phyloP scores from a whole-genome alignment of 1,140 invertebrate species.

The Euglossa dilemma region DNA sequence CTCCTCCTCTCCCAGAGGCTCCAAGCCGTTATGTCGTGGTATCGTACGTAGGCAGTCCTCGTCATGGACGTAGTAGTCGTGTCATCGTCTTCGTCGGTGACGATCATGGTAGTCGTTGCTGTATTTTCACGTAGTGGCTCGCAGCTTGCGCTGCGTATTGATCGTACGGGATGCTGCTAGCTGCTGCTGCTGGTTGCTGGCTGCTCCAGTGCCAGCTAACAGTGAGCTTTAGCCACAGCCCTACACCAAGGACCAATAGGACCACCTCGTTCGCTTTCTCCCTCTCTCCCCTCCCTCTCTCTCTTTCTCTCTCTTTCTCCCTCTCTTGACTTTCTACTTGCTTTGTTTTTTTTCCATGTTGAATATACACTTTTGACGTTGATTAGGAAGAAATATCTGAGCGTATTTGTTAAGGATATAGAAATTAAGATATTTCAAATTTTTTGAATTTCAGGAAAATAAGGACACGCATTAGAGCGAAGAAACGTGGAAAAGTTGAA shows the following conservation, averaged over 20 bases:
- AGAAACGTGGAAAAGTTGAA: too few species aligned
- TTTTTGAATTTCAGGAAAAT: too few species aligned
- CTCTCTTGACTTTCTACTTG: not conserved
- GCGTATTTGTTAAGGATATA: too few species aligned
- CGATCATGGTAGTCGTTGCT: slow-evolving; percentile 62
- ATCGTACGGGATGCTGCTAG: slow-evolving; percentile 57
- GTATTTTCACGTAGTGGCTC: slow-evolving; percentile 49
- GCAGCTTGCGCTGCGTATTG: slow-evolving; percentile 61
- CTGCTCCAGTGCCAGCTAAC: slow-evolving; percentile 28
- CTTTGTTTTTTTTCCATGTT: not conserved
- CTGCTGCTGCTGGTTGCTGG: slow-evolving; percentile 40
- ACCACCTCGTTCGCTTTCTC: too few species aligned
- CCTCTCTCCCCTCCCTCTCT: not conserved
- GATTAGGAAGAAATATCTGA: too few species aligned
- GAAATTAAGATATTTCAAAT: too few species aligned
- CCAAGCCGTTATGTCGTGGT: slow-evolving; percentile 49
- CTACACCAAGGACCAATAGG: slow-evolving; percentile 26
- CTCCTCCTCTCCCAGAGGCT: slow-evolving; percentile 38
- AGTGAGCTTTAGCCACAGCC: slow-evolving; percentile 21
- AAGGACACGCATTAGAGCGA: too few species aligned
- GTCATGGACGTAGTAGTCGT: slow-evolving; percentile 49
- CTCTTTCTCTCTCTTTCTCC: not conserved
- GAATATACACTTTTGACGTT: too few species aligned
- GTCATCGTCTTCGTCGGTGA: slow-evolving; percentile 61
- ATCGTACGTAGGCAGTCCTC: slow-evolving; percentile 50